These are phyloP conservation scores for Coecobrya sp. DNA, from an alignment of 2,888 invertebrate genomes.

Conservation along the genomic window DNA sequence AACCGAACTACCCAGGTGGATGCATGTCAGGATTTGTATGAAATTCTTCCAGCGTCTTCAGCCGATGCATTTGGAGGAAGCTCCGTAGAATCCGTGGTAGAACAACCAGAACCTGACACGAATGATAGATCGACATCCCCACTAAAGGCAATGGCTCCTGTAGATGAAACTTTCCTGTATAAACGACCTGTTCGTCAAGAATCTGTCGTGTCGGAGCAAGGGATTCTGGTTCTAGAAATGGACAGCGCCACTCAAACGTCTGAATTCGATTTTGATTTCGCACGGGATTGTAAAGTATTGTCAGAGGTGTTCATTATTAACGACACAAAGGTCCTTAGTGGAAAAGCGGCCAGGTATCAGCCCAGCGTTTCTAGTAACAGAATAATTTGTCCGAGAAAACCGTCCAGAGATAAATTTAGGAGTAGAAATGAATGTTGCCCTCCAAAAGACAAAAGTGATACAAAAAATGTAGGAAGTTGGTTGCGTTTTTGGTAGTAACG, in stretches of 20 bases:
- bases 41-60: background rate
- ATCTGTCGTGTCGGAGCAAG: background rate
- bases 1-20: background rate
- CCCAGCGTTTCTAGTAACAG: constrained; percentile 10
- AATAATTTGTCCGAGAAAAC: constrained; percentile 33
- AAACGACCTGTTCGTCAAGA: background rate
- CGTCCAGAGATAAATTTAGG: constrained; percentile 8
- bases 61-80: background rate
- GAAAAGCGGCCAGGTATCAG: background rate
- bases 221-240: background rate
- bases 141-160: background rate
- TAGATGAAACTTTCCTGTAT: background rate
- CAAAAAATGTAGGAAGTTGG: background rate
- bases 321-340: background rate
- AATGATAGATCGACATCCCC: background rate
- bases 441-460: background rate
- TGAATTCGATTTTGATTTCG: background rate
- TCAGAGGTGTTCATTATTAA: background rate
- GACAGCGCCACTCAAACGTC: constrained; percentile 12
- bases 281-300: background rate
- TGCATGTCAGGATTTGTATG: background rate
- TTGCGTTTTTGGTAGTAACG: background rate
- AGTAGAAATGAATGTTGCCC: background rate
- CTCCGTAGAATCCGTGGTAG: background rate
- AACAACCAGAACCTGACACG: background rate